Base-by-base conservation (phyloP, 2,888 invertebrate species). In the Clistopyga incitator region DNA sequence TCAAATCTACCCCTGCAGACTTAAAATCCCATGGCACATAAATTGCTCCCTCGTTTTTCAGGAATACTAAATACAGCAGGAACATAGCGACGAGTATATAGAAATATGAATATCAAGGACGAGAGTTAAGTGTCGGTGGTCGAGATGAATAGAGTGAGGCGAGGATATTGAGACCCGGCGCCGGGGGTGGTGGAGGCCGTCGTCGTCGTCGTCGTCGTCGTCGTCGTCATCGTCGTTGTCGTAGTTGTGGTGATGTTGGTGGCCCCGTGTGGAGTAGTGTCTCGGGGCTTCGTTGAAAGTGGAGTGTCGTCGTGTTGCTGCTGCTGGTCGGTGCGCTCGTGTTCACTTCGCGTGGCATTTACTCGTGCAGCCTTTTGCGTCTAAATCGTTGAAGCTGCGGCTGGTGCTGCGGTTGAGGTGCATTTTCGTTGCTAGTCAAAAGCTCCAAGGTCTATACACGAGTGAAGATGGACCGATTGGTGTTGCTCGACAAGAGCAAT, bases 401-500 rank as follows among this genome's bases (percentile, higher is more conserved):
- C 54, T 34, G 34, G 6, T 34, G 34, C 6, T 34, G 15, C 65
- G 76, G 18, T 72, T 54, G 61, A 56, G 23, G 78, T 72, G 64
- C 42, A 50, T 82, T 61, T 61, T 67, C 72, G 72, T 59, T 42
- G 75, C 6, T 65, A 65, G 54, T 71, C 29, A 78, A 84, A 78
- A 64, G 68, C n/a, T 59, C 70, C 34, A 15, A 6, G 72, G 74
- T 79, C 74, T 76, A 77, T 81, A 23, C 59, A 70, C n/a, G 76
- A 72, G 68, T 65, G 78, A 87, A 79, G 81, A 87, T 87, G 86
- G 84, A 85, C 78, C 79, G 77, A 61, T 79, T 78, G 11, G 76
- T 10, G 34, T 72, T 68, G 29, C 20, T 34, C 59, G 71, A 74
- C 72, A 78, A 71, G 67, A 61, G 78, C 72, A 68, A 84, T 67